Percentiles rank a stretch among this genome's conserved stretches.
Conservation (phyloP, 2,113 vertebrate genomes). For the Laticauda laticaudata region DNA sequence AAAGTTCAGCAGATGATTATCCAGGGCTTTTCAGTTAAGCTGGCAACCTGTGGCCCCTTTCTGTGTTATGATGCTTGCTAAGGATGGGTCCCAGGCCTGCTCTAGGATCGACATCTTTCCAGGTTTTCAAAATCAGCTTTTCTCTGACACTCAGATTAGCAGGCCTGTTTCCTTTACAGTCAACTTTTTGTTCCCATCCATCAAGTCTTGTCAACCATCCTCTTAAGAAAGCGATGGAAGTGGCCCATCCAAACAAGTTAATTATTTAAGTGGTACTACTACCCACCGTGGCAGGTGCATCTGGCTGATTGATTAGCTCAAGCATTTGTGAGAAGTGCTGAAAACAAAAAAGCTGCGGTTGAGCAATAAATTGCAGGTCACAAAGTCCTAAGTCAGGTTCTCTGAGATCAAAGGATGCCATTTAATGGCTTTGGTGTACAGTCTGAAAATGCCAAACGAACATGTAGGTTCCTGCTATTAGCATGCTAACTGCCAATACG, state of each 20-base stretch:
- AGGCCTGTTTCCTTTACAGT: neutral
- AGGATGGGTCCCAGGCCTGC: neutral
- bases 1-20: neutral
- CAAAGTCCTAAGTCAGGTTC: conserved; percentile 17
- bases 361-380: conserved; percentile 35
- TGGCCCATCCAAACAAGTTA: conserved; percentile 16
- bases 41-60: neutral
- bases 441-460: conserved; percentile 24
- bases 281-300: conserved; percentile 12
- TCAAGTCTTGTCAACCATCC: neutral
- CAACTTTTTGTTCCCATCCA: neutral
- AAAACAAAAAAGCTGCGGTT: conserved; percentile 12
- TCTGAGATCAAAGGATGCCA: conserved; percentile 18
- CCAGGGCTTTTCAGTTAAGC: neutral
- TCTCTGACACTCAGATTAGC: neutral
- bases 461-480: neutral
- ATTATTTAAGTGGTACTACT: conserved; percentile 39
- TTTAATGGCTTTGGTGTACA: neutral
- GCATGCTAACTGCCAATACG: neutral
- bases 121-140: neutral
- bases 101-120: neutral
- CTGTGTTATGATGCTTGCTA: neutral
- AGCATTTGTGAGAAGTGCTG: conserved; percentile 2
- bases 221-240: conserved; percentile 23
- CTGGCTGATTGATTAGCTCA: conserved; percentile 34